Conservation (phyloP, 2,888 invertebrate genomes). For the Bimastos eiseni region DNA sequence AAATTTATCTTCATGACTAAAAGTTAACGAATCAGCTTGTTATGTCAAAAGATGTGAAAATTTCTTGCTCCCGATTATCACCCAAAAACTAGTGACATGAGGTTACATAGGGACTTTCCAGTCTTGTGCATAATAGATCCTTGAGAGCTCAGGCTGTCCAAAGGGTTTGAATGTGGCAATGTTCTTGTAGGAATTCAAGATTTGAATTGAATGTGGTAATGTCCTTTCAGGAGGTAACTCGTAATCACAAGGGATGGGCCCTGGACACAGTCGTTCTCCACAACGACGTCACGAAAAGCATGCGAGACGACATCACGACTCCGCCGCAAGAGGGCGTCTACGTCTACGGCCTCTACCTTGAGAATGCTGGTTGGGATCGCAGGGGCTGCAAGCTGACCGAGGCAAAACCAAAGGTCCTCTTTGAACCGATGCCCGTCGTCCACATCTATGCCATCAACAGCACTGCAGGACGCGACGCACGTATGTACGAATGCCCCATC, state of each 20-base stretch:
- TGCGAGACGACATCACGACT: slow-evolving; percentile 73
- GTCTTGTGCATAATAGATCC: too few relatives aligned
- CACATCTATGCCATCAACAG: slow-evolving; percentile 60
- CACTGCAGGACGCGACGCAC: slow-evolving; percentile 36
- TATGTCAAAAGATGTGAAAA: too few relatives aligned
- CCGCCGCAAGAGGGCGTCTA: slow-evolving; percentile 68
- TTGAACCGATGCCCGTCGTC: slow-evolving; percentile 57
- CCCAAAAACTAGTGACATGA: too few relatives aligned
- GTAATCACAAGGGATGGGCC: slow-evolving; percentile 87
- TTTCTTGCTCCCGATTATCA: too few relatives aligned
- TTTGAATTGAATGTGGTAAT: background rate
- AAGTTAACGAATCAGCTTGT: too few relatives aligned
- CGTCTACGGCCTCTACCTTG: slow-evolving; percentile 60
- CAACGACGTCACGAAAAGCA: slow-evolving; percentile 77
- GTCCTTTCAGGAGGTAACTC: slow-evolving; percentile 79
- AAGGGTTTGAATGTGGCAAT: too few relatives aligned
- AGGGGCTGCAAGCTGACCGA: slow-evolving; percentile 55
- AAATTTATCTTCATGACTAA: too few relatives aligned
- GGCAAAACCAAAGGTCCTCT: slow-evolving; percentile 62
- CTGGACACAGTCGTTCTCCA: slow-evolving; percentile 80
- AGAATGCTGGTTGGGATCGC: slow-evolving; percentile 61
- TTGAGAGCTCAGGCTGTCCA: too few relatives aligned
- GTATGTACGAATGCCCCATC: slow-evolving; percentile 58
- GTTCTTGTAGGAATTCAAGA: too few relatives aligned
- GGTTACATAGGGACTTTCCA: too few relatives aligned